These are phyloP conservation scores for Holocentrus rufus DNA, from an alignment of 2,797 vertebrate species.

Conservation along the genomic window DNA sequence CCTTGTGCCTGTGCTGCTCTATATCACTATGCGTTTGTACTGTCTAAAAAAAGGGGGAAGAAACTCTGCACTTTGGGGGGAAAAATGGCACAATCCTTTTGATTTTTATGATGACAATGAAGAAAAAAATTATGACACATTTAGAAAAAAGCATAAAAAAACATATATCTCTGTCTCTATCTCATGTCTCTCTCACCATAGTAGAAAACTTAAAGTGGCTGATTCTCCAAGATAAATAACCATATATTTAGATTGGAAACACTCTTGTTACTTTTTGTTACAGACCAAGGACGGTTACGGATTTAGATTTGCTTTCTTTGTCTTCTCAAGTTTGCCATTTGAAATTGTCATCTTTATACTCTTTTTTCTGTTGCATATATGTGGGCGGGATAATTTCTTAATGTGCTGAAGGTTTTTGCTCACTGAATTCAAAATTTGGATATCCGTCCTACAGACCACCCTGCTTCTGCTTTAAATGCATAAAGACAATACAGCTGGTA, in stretches of 20 bases:
- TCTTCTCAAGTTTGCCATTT: slow-evolving; percentile 3
- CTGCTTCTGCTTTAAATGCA: slow-evolving; percentile 30
- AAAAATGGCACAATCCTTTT: not conserved
- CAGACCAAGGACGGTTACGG: no score
- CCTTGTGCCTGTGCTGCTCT: not conserved
- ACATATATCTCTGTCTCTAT: not conserved
- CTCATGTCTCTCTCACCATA: not conserved
- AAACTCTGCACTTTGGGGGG: not conserved
- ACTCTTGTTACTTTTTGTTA: no score
- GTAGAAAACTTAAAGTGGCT: no score
- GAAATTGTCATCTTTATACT: not conserved
- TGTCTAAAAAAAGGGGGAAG: not conserved
- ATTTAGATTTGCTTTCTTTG: no score
- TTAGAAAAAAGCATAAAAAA: not conserved
- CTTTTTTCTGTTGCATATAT: slow-evolving; percentile 8
- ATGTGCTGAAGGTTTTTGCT: slow-evolving; percentile 22
- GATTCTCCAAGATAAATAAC: no score
- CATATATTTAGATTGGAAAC: no score
- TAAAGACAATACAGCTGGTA: slow-evolving; percentile 54
- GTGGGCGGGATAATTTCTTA: not conserved
- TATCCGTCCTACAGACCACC: not conserved
- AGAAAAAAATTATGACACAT: not conserved
- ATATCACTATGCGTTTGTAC: not conserved
- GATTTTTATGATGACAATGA: not conserved
- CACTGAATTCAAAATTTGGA: slow-evolving; percentile 17